A percentile compares a stretch with the other conserved stretches of the same genome.
Evolutionary conservation across 2,113 vertebrate species (phyloP).

Genomic region (Chloebia gouldiae): DNA sequence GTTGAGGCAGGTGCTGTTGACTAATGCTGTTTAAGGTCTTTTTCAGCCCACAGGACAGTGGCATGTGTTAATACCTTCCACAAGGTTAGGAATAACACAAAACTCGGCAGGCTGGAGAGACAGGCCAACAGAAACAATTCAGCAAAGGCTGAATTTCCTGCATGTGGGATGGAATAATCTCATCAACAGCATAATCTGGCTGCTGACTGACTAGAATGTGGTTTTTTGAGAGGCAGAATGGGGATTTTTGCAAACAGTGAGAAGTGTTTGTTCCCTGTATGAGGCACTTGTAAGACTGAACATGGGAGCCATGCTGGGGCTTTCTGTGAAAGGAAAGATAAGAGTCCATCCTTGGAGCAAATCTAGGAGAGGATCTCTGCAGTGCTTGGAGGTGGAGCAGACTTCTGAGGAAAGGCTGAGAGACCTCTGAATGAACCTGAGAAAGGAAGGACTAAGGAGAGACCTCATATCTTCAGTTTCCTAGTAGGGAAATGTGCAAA

Average conservation of each 20-base stretch:
- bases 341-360: neutral
- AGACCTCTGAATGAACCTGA: neutral
- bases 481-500: neutral
- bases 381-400: neutral
- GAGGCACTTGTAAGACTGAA: neutral
- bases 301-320: neutral
- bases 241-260: neutral
- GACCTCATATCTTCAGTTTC: accelerated
- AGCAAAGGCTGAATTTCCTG: neutral
- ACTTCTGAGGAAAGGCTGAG: neutral
- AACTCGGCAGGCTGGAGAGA: neutral
- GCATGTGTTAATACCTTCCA: neutral
- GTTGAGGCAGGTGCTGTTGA: neutral
- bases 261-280: neutral
- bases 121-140: neutral
- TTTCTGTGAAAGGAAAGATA: neutral
- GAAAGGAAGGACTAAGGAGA: neutral
- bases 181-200: neutral
- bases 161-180: neutral
- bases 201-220: neutral
- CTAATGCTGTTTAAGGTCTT: neutral
- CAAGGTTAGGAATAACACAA: neutral
- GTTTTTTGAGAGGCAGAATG: neutral
- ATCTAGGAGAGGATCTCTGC: neutral
- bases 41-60: neutral